Evolutionary conservation across 2,797 vertebrate genomes (phyloP).

Genomic region (Mormyrops attenuatus): DNA sequence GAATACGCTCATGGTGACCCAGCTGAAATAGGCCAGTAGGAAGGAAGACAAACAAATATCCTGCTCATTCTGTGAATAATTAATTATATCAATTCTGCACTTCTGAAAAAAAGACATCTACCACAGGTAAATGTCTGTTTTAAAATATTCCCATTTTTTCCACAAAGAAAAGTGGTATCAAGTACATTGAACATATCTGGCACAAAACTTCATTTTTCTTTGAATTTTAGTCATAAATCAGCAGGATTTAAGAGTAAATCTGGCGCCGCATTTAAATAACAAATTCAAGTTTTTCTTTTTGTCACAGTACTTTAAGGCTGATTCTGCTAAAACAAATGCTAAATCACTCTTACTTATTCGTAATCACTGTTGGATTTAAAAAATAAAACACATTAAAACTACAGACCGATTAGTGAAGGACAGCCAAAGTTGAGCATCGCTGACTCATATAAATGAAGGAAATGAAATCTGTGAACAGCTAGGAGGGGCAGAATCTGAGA

Average conservation of each 20-base stretch:
- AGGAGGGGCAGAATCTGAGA: slow-evolving; percentile 42
- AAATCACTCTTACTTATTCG: background rate
- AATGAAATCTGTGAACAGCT: slow-evolving; percentile 58
- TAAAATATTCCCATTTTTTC: background rate
- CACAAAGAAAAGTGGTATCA: background rate
- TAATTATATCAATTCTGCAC: background rate
- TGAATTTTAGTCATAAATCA: background rate
- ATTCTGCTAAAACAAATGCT: background rate
- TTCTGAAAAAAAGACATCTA: background rate
- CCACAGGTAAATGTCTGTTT: background rate
- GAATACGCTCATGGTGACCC: background rate
- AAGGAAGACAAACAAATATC: background rate
- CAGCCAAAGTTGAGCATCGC: background rate
- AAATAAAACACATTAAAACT: background rate
- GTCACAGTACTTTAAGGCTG: background rate
- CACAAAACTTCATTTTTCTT: background rate
- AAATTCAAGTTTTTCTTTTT: background rate
- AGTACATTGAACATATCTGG: background rate
- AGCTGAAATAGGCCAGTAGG: background rate
- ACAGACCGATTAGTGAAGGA: background rate
- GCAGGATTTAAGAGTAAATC: background rate
- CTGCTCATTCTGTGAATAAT: background rate
- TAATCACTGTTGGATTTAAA: background rate
- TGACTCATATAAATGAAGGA: slow-evolving; percentile 23
- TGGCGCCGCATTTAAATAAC: background rate